Evolutionary conservation across 1,140 invertebrate species (phyloP).

Genomic region (Cyrtorhinus lividipennis): DNA sequence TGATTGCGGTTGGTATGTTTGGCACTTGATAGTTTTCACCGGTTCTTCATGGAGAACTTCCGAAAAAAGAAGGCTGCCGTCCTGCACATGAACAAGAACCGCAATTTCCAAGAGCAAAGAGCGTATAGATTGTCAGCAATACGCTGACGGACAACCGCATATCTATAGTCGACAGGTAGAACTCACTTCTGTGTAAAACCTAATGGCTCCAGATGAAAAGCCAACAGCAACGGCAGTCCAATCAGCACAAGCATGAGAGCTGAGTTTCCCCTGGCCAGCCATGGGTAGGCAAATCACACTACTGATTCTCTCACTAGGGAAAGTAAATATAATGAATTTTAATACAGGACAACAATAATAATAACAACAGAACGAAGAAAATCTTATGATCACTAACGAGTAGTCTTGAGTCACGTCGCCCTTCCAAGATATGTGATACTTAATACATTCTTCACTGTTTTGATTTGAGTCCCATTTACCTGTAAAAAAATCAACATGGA

Average conservation of each 20-base stretch:
- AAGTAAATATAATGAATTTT: conserved; percentile 22
- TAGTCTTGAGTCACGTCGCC: conserved; percentile 30
- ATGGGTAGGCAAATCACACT: conserved; percentile 43
- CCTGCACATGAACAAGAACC: conserved; percentile 33
- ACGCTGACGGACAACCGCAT: too few relatives aligned
- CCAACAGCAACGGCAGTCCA: conserved; percentile 88
- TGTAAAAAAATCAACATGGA: conserved; percentile 27
- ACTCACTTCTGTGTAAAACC: conserved; percentile 83
- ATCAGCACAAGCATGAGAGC: conserved; percentile 54
- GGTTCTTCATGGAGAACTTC: conserved; percentile 73
- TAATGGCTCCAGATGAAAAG: conserved; percentile 65
- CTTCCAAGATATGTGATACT: conserved; percentile 34
- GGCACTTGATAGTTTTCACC: conserved; percentile 65
- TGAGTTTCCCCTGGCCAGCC: conserved; percentile 50
- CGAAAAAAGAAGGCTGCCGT: conserved; percentile 60
- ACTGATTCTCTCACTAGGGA: conserved; percentile 39
- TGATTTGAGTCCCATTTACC: conserved; percentile 38
- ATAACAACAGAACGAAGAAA: background rate
- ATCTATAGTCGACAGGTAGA: too few relatives aligned
- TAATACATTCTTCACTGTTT: conserved; percentile 33
- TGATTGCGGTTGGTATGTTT: conserved; percentile 44
- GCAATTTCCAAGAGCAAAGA: too few relatives aligned
- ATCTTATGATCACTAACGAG: conserved; percentile 28
- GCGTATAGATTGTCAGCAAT: too few relatives aligned
- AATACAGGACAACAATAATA: conserved; percentile 20